Base-by-base conservation (phyloP, 2,888 invertebrate species). In the Lycocerus yunnanus region DNA sequence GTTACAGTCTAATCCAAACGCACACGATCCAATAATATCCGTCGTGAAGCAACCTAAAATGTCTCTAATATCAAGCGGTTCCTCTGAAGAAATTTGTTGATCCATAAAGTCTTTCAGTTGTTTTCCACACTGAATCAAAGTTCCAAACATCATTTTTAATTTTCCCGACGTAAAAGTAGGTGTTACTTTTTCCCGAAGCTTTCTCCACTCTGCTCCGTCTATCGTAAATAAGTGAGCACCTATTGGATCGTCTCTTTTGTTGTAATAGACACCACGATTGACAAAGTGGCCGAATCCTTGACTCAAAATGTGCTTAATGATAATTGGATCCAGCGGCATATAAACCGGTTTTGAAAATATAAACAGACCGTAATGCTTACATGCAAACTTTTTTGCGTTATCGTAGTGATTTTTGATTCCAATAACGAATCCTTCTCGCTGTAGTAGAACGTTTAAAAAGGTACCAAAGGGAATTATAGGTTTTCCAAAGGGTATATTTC, bases 1-100 rank as follows among this genome's bases (percentile, higher is more conserved):
- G 77, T 91, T 89, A 77, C 89, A 89, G 75, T 91, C 89, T 9
- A 91, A 86, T 15, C 91, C 91, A 81, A 91, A 91, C n/a, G 90
- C 90, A 69, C 89, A 88, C 27, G 88, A 89, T 0, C 89, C 89
- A 16, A 91, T 90, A 3, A 90, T 89, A 80, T 91, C 91, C 85
- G 90, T 90, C 0, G 90, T 88, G 78, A 89, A 91, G 76, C 88
- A 88, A 6, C 89, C 89, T 74, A 88, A 88, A 69, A 89, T 85
- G 27, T 90, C 88, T 2, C 88, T 81, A 5, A 77, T 72, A 21
- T 81, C 79, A 9, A 78, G 16, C 5, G 74, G 15, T 61, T 72
- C 68, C 3, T 73, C 66, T 18, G 27, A 18, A n/a, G 66, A 59
- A 6, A 27, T 14, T 1, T 61, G 16, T 4, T 75, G 58, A 5